Base-by-base conservation (phyloP, 2,888 invertebrate genomes). In the Ecliptopera silaceata region DNA sequence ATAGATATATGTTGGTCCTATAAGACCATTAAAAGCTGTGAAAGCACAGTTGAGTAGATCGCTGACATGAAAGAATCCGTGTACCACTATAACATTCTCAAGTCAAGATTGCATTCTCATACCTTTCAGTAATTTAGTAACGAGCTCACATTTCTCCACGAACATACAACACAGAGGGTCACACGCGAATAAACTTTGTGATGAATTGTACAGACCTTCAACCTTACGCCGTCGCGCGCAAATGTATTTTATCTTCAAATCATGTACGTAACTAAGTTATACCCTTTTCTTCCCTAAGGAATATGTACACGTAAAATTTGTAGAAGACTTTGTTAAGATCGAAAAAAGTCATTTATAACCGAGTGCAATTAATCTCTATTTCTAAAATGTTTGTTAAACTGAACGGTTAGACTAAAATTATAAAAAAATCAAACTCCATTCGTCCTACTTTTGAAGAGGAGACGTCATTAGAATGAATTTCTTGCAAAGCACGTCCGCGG, bases 101-200 rank as follows among this genome's bases (percentile, higher is more conserved):
- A 26, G 26, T 26, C 36, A 36, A 36, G 36, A 36, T 10, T 15
- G 36, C 8, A 36, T 36, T 36, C 15, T 4, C 13, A 34, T 34
- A 13, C 34, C 34, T 34, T 34, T n/a, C 13, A 13, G 13, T 6
- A 34, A 1, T 34, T 34, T 34, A 34, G 12, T 34, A 55, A 51
- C n/a, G 22, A 48, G 39, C 44, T 49, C 13, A 38, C 53, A 61
- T 59, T 61, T 59, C 61, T 62, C 55, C 65, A 64, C 61, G 61
- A 61, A 57, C 51, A 31, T 32, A 56, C 56, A 49, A 58, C 26
- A 39, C 49, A 51, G 64, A 62, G 54, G 59, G 55, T 55, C 54
- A 56, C 59, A 56, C 64, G 50, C 66, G 61, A 64, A 58, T 63
- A 64, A 63, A 63, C 59, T 63, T 64, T 58, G 58, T 66, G 64